These are phyloP conservation scores for Agrochola circellaris DNA, from an alignment of 2,888 invertebrate species.

Conservation along the genomic window DNA sequence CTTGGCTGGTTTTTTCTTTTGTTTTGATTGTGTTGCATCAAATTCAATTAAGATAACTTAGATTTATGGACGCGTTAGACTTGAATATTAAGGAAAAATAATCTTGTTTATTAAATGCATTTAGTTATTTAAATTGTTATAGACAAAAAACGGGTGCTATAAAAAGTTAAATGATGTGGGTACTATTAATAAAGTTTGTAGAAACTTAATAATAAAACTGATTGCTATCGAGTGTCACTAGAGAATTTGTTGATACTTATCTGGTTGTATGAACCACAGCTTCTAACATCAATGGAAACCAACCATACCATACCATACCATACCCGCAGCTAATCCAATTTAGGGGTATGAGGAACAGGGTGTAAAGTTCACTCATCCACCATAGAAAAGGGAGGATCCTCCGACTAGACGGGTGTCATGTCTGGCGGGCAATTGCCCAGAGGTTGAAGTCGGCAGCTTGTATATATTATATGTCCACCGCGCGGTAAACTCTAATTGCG, in stretches of 20 bases:
- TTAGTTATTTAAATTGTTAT: background rate
- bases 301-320: too few species aligned
- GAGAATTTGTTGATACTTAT: background rate
- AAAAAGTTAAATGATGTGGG: background rate
- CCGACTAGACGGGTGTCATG: too few species aligned
- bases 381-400: too few species aligned
- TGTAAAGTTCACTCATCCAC: too few species aligned
- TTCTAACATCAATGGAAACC: background rate
- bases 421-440: too few species aligned
- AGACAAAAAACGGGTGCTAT: background rate
- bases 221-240: background rate
- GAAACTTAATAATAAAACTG: background rate
- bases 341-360: too few species aligned
- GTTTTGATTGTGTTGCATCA: background rate
- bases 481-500: too few species aligned
- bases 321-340: too few species aligned
- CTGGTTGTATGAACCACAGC: background rate
- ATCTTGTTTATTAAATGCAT: background rate
- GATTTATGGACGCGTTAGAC: slow-evolving; percentile 7
- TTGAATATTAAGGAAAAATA: slow-evolving; percentile 16
- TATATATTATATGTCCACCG: too few species aligned
- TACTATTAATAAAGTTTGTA: background rate
- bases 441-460: too few species aligned
- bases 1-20: background rate
- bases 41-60: background rate